Evolutionary conservation across 2,113 vertebrate genomes (phyloP), one percentile per base, ranked within the genome.

Genomic region (Ctenodactylus gundi): DNA sequence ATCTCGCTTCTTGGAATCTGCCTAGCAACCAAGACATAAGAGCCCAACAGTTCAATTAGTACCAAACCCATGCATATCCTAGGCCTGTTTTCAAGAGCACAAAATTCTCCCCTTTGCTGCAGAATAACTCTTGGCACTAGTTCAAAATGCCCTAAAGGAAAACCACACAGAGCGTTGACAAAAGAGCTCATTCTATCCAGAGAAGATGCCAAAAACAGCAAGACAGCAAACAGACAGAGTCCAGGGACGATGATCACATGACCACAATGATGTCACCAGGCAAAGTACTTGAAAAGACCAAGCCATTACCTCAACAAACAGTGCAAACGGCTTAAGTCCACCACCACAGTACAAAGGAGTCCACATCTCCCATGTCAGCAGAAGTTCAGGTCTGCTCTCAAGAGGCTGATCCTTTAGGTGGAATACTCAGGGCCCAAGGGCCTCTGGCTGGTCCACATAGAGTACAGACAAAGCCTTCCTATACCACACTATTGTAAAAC

Each of bases 221-320:
- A 4, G 5, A 29, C 13, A 34, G n/a, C 31, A 3, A n/a, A n/a
- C n/a, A n/a, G 46, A 46, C 13, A 20, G 53, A 27, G 81, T 41
- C 1, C 1, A 20, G 12, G 39, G 44, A 0, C 1, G 0, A 5
- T 0, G 0, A 36, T 1, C n/a, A 15, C 3, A 7, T 1, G 41
- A 3, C 10, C 14, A 1, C 7, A 0, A 14, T 0, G 6, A 36
- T 0, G 39, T 27, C 93, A 23, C 21, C 21, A 7, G 36, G 18
- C 21, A 15, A 41, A 10, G 9, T 0, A 27, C 12, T 2, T 0
- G 27, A 14, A 31, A 4, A 4, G 82, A 65, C 3, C 17, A 1
- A 29, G 44, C 6, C 53, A 0, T 29, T 10, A 31, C 23, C 46
- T 3, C 36, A 75, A 44, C 60, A 49, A 46, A 36, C 39, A 12